Percentiles rank a stretch among this genome's conserved stretches.
phyloP scores from a whole-genome alignment of 2,113 vertebrate species.

The Corynorhinus townsendii region DNA sequence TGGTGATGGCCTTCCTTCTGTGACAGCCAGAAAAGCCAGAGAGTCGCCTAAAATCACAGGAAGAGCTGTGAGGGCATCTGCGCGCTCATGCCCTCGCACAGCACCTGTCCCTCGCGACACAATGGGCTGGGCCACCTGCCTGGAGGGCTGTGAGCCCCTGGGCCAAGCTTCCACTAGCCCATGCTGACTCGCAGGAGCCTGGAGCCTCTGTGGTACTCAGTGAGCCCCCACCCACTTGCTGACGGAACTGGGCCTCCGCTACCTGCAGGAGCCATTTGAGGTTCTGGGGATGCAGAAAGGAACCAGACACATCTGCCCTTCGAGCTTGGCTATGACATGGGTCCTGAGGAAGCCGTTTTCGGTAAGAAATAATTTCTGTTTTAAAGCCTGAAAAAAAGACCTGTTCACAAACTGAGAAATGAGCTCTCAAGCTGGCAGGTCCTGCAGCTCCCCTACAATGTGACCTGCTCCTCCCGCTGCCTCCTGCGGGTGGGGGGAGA shows the following conservation, averaged over 20 bases:
- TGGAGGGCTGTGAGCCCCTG: no score
- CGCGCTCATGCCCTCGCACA: no score
- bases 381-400: conserved; percentile 1
- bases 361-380: neutral
- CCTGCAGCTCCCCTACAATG: fast-evolving
- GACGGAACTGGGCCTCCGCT: neutral
- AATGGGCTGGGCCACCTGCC: fast-evolving
- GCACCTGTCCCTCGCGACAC: no score
- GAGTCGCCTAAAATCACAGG: neutral
- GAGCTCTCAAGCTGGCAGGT: neutral
- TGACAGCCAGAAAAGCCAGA: neutral
- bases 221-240: neutral
- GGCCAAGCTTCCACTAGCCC: no score
- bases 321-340: neutral
- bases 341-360: neutral
- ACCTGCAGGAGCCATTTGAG: neutral
- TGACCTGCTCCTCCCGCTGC: no score
- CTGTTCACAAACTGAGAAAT: neutral
- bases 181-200: neutral
- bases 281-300: neutral
- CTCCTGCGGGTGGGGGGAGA: no score
- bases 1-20: neutral
- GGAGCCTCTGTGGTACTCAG: neutral
- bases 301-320: neutral
- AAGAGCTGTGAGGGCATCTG: neutral